Conservation (phyloP, 1,140 invertebrate genomes). For the Dufourea novaeangliae region DNA sequence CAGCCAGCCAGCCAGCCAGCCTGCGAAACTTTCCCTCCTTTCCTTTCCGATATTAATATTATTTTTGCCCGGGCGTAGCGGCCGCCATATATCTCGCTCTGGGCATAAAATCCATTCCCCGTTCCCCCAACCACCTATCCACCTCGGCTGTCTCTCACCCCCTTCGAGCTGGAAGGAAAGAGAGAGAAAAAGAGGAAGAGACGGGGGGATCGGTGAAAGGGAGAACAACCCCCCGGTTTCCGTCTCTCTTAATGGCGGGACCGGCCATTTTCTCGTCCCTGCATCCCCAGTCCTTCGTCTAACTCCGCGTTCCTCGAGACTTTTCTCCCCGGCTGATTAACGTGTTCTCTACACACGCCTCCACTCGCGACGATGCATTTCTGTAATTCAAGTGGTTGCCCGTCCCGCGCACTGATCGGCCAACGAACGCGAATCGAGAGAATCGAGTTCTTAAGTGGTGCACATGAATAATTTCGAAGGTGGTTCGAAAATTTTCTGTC, state of each 20-base stretch:
- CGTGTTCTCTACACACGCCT: slow-evolving; percentile 60
- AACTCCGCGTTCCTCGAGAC: slow-evolving; percentile 35
- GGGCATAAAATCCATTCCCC: slow-evolving; percentile 81
- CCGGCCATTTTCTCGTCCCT: slow-evolving; percentile 66
- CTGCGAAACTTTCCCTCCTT: slow-evolving; percentile 81
- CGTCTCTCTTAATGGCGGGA: slow-evolving; percentile 63
- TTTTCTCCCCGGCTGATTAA: slow-evolving; percentile 61
- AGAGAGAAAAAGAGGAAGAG: slow-evolving; percentile 60
- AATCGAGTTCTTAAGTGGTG: slow-evolving; percentile 14
- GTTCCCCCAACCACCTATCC: slow-evolving; percentile 74
- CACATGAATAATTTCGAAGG: slow-evolving; percentile 17
- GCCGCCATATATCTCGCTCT: slow-evolving; percentile 81
- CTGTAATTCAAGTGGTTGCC: slow-evolving; percentile 22
- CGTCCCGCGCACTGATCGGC: too few relatives aligned
- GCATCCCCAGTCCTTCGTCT: slow-evolving; percentile 43
- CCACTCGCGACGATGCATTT: slow-evolving; percentile 20
- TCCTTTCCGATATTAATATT: slow-evolving; percentile 82
- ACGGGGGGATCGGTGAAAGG: slow-evolving; percentile 64
- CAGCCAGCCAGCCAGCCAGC: slow-evolving; percentile 66
- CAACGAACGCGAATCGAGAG: slow-evolving; percentile 47
- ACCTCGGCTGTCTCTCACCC: slow-evolving; percentile 70
- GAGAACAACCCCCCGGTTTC: slow-evolving; percentile 59
- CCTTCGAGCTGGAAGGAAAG: slow-evolving; percentile 63
- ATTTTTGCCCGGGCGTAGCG: slow-evolving; percentile 82
- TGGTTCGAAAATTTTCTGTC: slow-evolving; percentile 12